These are phyloP conservation scores for Crossaster papposus DNA, from an alignment of 53 echinoderm and acorn worm species.

Conservation along the genomic window DNA sequence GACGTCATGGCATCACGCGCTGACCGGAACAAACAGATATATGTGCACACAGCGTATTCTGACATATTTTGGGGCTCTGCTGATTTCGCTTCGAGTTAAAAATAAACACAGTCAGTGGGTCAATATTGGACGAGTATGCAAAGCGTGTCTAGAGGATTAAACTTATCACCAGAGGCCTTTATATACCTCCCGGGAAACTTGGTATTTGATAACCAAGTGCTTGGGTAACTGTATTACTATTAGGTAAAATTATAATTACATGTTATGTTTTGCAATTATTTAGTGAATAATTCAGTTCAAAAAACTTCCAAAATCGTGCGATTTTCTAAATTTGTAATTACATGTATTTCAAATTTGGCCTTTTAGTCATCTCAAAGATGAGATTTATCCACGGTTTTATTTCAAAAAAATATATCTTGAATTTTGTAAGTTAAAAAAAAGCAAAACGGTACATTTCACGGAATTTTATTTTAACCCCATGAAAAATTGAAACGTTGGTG, in stretches of 20 bases:
- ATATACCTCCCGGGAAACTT: background rate
- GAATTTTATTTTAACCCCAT: too few relatives aligned
- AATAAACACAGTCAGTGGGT: background rate
- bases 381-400: too few relatives aligned
- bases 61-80: background rate
- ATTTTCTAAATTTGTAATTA: background rate
- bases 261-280: too few relatives aligned
- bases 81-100: background rate
- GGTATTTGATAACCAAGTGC: background rate
- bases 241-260: background rate
- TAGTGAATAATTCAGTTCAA: too few relatives aligned
- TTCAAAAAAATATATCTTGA: too few relatives aligned
- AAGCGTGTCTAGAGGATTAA: slow-evolving; percentile 5
- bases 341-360: background rate
- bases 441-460: too few relatives aligned
- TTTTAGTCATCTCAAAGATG: background rate
- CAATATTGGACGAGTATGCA: background rate
- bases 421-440: too few relatives aligned
- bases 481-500: too few relatives aligned
- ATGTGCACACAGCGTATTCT: background rate
- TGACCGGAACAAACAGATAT: slow-evolving; percentile 27
- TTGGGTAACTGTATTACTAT: background rate
- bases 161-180: background rate
- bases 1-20: background rate
- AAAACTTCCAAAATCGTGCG: background rate